Conservation (phyloP, 2,797 vertebrate species). For the Lithobates sylvaticus region DNA sequence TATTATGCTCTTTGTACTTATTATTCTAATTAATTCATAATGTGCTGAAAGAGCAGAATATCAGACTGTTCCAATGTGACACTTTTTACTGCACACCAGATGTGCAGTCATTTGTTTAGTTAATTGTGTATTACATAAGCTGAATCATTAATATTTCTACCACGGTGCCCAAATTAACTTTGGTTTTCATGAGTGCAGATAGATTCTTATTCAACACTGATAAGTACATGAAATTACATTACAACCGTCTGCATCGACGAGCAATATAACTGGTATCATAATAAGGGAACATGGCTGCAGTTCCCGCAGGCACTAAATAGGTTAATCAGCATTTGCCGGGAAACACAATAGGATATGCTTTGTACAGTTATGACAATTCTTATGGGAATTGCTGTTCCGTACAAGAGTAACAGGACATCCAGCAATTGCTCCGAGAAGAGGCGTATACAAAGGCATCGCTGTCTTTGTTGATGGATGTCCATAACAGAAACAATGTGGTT, state of each 20-base stretch:
- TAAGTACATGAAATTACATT: slow-evolving; percentile 29
- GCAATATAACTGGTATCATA: background rate
- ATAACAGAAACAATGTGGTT: slow-evolving; percentile 63
- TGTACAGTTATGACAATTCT: slow-evolving; percentile 11
- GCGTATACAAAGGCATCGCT: slow-evolving; percentile 64
- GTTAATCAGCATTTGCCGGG: slow-evolving; percentile 34
- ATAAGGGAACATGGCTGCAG: slow-evolving; percentile 38
- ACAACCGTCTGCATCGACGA: background rate
- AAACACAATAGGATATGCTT: slow-evolving; percentile 41
- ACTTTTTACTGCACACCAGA: slow-evolving; percentile 66
- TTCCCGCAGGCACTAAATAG: slow-evolving; percentile 32
- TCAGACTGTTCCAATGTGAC: slow-evolving; percentile 58
- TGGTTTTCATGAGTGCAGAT: slow-evolving; percentile 38
- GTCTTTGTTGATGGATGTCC: slow-evolving; percentile 64
- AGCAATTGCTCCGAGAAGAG: slow-evolving; percentile 63
- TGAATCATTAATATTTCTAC: slow-evolving; percentile 59
- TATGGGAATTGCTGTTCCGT: slow-evolving; percentile 48
- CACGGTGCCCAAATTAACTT: slow-evolving; percentile 39
- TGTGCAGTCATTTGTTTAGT: slow-evolving; percentile 64
- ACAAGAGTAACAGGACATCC: slow-evolving; percentile 61
- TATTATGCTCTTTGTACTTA: slow-evolving; percentile 44
- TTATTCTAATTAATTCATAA: slow-evolving; percentile 64
- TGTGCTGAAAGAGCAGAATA: slow-evolving; percentile 62
- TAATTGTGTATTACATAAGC: slow-evolving; percentile 68
- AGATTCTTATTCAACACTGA: slow-evolving; percentile 29